Base-by-base conservation (phyloP, 2,888 invertebrate species). In the Proisotoma minuta region DNA sequence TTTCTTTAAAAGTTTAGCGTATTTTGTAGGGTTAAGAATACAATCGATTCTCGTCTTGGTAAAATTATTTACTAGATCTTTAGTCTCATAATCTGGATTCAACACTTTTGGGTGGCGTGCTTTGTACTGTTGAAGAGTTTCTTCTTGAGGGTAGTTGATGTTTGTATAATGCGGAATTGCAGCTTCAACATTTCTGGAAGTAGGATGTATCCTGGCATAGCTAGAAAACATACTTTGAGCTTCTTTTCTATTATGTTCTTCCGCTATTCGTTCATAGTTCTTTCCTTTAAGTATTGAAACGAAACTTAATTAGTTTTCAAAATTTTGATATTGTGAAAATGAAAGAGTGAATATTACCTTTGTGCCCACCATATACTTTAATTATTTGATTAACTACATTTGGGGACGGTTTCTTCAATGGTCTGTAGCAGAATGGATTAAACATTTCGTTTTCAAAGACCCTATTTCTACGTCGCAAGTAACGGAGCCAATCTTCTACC, bases 401-500 rank as follows among this genome's bases (percentile, higher is more conserved):
- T 1, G 48, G 20, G 40, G 56, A 58, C 12, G 39, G 59, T 27
- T 61, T 5, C 15, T 43, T 43, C 43, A 12, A 18, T 12, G 43
- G 65, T n/a, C 34, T 18, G 56, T 63, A 69, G 34, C 61, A 49
- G 1, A 27, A 10, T 24, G 62, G 29, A 60, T 27, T 52, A 29
- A 43, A 58, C 22, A 60, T 20, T 59, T 71, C 70, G 3, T 48
- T 26, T 8, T 26, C 34, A 1, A 70, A 51, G 2, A 70, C n/a
- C 2, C 43, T 40, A 29, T 63, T 56, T 5, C 66, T 58, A 24
- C 59, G 26, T 3, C 59, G 62, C 43, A 64, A 52, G 27, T 62
- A 67, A 10, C 29, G 34, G 50, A 72, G 65, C 73, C 73, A 73
- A 22, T 73, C 69, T 57, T 71, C 66, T 3, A 71, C 50, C 1